Evolutionary conservation across 1,140 invertebrate species (phyloP).

Genomic region (Zaprionus davidi): DNA sequence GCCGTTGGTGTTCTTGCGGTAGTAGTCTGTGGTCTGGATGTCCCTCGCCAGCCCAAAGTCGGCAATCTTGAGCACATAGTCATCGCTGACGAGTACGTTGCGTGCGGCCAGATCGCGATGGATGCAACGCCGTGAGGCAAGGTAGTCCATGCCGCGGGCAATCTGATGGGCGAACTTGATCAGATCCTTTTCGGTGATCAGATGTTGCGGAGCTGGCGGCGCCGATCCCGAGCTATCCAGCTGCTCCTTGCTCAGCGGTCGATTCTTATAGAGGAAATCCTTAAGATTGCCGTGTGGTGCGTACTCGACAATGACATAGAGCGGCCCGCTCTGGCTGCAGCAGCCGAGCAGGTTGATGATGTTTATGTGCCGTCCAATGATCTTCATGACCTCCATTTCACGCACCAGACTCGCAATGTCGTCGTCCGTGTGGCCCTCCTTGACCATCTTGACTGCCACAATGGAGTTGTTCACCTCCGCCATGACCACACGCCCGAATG

Average conservation of each 20-base stretch:
- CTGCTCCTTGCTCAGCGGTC: conserved; percentile 86
- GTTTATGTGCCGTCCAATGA: conserved; percentile 98
- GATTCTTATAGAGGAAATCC: conserved; percentile 95
- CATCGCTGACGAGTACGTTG: conserved; percentile 97
- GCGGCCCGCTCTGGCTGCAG: conserved; percentile 96
- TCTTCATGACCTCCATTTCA: conserved; percentile 99
- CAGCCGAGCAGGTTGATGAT: conserved; percentile 98
- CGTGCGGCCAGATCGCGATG: conserved; percentile 98
- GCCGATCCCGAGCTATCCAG: conserved; percentile 83
- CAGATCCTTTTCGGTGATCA: conserved; percentile 95
- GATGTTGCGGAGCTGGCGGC: conserved; percentile 85
- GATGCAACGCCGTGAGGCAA: conserved; percentile 96
- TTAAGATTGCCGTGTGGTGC: conserved; percentile 97
- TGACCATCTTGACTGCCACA: conserved; percentile 99
- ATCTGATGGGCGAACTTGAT: conserved; percentile 99
- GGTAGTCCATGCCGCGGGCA: conserved; percentile 98
- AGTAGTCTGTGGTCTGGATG: conserved; percentile 97
- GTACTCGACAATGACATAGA: conserved; percentile 98
- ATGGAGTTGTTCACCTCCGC: conserved; percentile 93
- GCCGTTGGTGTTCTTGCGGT: conserved; percentile 97
- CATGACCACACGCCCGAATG: conserved; percentile 96
- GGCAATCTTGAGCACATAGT: conserved; percentile 97
- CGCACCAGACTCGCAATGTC: conserved; percentile 98
- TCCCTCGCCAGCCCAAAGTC: conserved; percentile 99
- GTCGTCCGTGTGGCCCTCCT: conserved; percentile 98